Evolutionary conservation across 2,888 invertebrate genomes (phyloP), one percentile per base, ranked within the genome.

Genomic region (Melanophora roralis): DNA sequence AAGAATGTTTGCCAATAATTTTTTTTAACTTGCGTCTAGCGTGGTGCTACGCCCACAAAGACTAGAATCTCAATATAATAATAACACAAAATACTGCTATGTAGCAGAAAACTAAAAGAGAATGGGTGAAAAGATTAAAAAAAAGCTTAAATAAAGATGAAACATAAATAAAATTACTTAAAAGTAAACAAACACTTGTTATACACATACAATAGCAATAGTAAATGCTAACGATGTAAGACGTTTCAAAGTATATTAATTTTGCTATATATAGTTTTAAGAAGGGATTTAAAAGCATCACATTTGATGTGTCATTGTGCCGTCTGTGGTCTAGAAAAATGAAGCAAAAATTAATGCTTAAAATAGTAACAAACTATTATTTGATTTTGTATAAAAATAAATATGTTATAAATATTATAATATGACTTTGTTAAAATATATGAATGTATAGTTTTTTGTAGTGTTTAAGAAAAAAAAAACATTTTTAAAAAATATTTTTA

Each of bases 301-400:
- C 81, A 82, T 83, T 85, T 85, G 83, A 83, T 82, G 81, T 84
- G 81, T 83, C 84, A 86, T 86, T 87, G 84, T 85, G 79, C 77
- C 78, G 16, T 64, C 59, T n/a, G 53, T 49, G 53, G 32, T 67
- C 16, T 32, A 16, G 57, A 45, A 51, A 11, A 69, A 51, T 59
- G 3, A 64, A 45, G 55, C 36, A 65, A 40, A 74, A 34, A 67
- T 43, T 51, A 59, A 40, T 49, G 59, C 49, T 74, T 27, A 81
- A 84, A 75, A 77, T 78, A 71, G 64, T 53, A 76, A 47, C 47
- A 75, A 76, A 82, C 75, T 55, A 62, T 67, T 51, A 78, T 71
- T 67, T 62, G 47, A 57, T 57, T 62, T 45, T 69, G 62, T 68
- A 59, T 57, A 45, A 21, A 51, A 57, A 49, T 14, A 57, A 34